Evolutionary conservation across 2,113 vertebrate genomes (phyloP).

Genomic region (Arvicanthis niloticus): DNA sequence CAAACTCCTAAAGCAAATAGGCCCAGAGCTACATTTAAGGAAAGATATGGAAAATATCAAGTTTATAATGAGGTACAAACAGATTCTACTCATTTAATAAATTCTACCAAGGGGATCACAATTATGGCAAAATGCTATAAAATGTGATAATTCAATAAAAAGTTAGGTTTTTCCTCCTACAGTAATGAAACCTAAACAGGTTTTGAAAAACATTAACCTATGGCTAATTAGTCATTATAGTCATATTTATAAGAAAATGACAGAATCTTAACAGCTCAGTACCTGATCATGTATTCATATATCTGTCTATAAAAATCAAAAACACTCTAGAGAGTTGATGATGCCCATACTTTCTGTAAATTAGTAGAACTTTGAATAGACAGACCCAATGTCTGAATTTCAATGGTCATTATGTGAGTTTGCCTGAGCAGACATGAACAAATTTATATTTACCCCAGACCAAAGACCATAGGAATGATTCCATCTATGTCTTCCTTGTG

Average conservation of each 20-base stretch:
- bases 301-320: constrained; percentile 47
- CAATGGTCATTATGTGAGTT: background rate
- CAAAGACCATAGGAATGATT: background rate
- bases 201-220: constrained; percentile 68
- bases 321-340: background rate
- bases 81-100: constrained; percentile 56
- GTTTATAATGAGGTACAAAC: background rate
- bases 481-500: background rate
- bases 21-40: constrained; percentile 32
- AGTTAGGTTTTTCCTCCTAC: background rate
- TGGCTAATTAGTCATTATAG: constrained; percentile 55
- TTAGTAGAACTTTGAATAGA: constrained; percentile 46
- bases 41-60: constrained; percentile 22
- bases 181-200: constrained; percentile 48
- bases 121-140: background rate
- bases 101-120: constrained; percentile 45
- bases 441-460: background rate
- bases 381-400: background rate
- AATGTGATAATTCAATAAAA: constrained; percentile 32
- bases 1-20: constrained; percentile 10
- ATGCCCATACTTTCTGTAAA: constrained; percentile 45
- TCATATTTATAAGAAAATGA: constrained; percentile 58
- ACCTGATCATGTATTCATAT: constrained; percentile 13
- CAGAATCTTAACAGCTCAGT: constrained; percentile 37
- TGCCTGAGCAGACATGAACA: background rate